A percentile compares a stretch with the other conserved stretches of the same genome.
These are phyloP conservation scores for Colossoma macropomum DNA, from an alignment of 2,113 vertebrate genomes.

Conservation along the genomic window DNA sequence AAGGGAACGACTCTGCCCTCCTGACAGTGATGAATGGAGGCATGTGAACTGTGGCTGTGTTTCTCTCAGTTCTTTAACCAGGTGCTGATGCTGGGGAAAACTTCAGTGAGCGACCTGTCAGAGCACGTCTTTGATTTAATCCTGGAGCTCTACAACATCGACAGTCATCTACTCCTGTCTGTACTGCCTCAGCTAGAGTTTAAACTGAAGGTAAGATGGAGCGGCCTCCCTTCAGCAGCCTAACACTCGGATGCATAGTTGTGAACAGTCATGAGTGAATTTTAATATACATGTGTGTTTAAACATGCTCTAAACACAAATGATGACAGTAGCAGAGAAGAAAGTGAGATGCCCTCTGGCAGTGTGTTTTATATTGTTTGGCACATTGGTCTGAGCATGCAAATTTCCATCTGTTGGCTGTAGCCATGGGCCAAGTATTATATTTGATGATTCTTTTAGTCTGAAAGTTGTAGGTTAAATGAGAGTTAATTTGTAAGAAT, in stretches of 20 bases:
- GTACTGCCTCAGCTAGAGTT: constrained; percentile 98
- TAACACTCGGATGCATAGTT: neutral
- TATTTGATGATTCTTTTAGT: neutral
- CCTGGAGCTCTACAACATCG: constrained; percentile 98
- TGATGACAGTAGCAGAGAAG: neutral
- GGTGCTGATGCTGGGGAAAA: constrained; percentile 99
- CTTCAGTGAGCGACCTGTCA: constrained; percentile 96
- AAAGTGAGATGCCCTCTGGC: neutral
- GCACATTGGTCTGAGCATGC: neutral
- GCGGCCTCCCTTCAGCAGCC: constrained; percentile 9
- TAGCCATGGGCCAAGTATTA: neutral
- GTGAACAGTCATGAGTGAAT: neutral
- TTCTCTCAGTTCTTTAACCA: constrained; percentile 94
- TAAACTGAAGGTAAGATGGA: constrained; percentile 90
- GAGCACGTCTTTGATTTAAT: constrained; percentile 98
- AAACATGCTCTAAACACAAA: neutral
- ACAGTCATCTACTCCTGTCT: constrained; percentile 96
- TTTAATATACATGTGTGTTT: neutral
- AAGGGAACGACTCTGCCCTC: constrained; percentile 16
- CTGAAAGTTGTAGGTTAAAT: neutral
- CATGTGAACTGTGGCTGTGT: constrained; percentile 5
- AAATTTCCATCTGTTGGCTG: neutral
- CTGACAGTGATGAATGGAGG: neutral
- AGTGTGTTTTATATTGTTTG: neutral
- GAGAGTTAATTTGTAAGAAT: neutral